Percentiles rank a stretch among this genome's conserved stretches.
Evolutionary conservation across 2,797 vertebrate genomes (phyloP).

Genomic region (Myotis myotis): DNA sequence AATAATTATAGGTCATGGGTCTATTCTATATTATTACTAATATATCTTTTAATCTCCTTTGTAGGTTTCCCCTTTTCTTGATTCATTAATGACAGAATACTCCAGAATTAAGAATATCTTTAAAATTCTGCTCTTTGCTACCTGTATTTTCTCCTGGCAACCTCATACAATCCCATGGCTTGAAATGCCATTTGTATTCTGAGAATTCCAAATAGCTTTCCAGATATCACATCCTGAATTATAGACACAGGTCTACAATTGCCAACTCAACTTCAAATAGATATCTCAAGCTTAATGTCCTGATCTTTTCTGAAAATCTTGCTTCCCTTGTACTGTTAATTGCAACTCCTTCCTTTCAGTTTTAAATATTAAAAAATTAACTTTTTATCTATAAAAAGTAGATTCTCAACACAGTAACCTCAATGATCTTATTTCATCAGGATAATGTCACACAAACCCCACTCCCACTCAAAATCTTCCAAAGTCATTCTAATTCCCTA

Average conservation of each 20-base stretch:
- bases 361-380: background rate
- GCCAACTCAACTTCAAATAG: background rate
- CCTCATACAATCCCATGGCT: background rate
- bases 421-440: background rate
- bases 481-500: background rate
- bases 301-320: background rate
- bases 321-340: background rate
- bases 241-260: background rate
- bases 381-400: background rate
- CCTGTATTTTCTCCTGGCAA: background rate
- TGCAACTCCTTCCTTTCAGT: background rate
- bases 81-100: background rate
- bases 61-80: background rate
- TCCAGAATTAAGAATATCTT: background rate
- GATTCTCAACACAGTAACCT: background rate
- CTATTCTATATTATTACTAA: background rate
- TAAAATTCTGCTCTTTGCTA: background rate
- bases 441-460: background rate
- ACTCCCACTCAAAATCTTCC: background rate
- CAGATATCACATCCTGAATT: background rate
- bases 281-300: background rate
- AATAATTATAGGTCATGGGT: background rate
- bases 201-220: background rate
- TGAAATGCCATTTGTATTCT: constrained; percentile 12
- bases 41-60: background rate